Evolutionary conservation across 2,113 vertebrate species (phyloP).

Genomic region (Cariama cristata): DNA sequence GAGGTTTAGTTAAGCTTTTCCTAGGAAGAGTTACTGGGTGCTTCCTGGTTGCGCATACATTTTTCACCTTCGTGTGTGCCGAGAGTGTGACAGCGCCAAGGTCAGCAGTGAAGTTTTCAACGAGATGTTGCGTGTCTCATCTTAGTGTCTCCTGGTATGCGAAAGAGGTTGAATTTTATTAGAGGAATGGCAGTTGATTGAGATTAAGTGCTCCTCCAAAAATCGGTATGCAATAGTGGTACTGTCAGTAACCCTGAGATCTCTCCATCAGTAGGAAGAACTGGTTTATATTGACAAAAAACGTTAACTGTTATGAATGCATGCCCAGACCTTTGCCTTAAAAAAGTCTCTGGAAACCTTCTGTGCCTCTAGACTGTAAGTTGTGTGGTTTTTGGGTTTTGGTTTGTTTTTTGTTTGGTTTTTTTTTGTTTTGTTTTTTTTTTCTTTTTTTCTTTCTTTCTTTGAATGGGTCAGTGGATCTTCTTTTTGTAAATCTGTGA

Average conservation of each 20-base stretch:
- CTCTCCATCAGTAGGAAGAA: background rate
- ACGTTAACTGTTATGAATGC: background rate
- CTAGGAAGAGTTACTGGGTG: background rate
- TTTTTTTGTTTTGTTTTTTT: too few species aligned
- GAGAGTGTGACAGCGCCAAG: background rate
- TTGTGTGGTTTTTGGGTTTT: background rate
- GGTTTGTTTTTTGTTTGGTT: too few species aligned
- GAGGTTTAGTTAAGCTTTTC: background rate
- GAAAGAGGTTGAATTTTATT: background rate
- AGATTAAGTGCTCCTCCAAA: constrained; percentile 24
- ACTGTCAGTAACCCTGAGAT: background rate
- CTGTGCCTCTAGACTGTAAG: background rate
- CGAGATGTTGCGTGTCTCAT: background rate
- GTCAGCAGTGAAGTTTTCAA: background rate
- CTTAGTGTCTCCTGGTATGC: background rate
- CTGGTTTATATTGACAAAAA: background rate
- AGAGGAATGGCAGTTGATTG: constrained; percentile 16
- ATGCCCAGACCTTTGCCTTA: background rate
- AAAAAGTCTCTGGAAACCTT: background rate
- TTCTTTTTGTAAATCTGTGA: background rate
- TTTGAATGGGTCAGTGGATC: background rate
- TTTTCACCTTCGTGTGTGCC: background rate
- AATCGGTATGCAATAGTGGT: background rate
- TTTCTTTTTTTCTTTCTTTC: background rate
- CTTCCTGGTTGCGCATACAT: background rate